Evolutionary conservation across 2,113 vertebrate species (phyloP).

Genomic region (Herpetotheres cachinnans): DNA sequence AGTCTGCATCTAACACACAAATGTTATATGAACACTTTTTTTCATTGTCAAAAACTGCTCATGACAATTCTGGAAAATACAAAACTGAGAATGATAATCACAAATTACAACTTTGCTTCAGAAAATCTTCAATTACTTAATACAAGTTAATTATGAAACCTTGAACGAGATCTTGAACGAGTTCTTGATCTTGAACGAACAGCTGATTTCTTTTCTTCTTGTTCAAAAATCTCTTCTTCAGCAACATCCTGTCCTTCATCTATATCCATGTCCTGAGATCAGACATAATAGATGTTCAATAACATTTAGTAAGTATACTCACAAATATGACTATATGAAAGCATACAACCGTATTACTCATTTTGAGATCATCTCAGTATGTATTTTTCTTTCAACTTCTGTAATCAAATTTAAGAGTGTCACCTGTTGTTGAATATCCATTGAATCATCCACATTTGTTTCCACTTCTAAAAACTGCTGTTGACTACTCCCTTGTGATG

Average conservation of each 20-base stretch:
- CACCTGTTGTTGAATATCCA: conserved; percentile 97
- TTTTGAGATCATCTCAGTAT: neutral
- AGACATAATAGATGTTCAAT: neutral
- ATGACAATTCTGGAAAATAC: neutral
- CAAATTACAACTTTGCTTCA: neutral
- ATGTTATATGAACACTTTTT: neutral
- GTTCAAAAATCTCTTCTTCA: conserved; percentile 91
- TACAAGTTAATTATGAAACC: conserved; percentile 71
- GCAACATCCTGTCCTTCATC: conserved; percentile 91
- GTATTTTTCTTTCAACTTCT: neutral
- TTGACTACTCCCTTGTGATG: conserved; percentile 87
- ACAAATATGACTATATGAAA: neutral
- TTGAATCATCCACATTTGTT: conserved; percentile 88
- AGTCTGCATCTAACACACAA: neutral
- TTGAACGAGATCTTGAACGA: conserved; percentile 93
- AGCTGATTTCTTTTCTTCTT: conserved; percentile 87
- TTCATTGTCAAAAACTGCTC: neutral
- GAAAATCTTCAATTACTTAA: neutral
- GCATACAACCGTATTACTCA: neutral
- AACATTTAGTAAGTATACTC: neutral
- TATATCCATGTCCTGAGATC: conserved; percentile 88
- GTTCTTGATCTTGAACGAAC: conserved; percentile 88
- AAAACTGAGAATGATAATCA: neutral
- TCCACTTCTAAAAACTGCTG: conserved; percentile 87
- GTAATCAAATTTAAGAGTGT: neutral